These are phyloP conservation scores for Ptycholaimellus sp. DNA, from an alignment of 2,888 invertebrate species.

Conservation along the genomic window DNA sequence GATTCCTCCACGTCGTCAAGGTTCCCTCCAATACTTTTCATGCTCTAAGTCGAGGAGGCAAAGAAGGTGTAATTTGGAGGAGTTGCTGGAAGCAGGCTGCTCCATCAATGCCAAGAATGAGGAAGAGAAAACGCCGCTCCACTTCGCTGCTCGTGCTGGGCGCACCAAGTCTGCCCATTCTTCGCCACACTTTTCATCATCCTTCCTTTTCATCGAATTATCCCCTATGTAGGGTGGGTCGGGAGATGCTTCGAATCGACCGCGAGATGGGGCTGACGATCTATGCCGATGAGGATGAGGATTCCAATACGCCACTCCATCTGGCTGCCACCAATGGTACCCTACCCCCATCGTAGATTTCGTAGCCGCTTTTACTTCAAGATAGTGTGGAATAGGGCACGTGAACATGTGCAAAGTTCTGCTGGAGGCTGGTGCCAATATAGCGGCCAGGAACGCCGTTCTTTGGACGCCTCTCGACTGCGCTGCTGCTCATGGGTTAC, in stretches of 20 bases:
- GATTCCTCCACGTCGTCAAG: conserved; percentile 11
- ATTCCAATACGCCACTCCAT: conserved; percentile 30
- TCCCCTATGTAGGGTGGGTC: too few species aligned
- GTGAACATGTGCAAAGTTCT: too few species aligned
- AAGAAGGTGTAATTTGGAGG: too few species aligned
- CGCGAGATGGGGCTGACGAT: too few species aligned
- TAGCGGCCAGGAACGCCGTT: conserved; percentile 29
- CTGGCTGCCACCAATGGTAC: conserved; percentile 25
- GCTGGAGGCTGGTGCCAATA: conserved; percentile 28
- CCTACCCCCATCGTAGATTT: neutral
- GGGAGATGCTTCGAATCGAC: conserved; percentile 23
- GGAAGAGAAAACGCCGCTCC: conserved; percentile 30
- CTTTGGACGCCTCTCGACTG: conserved; percentile 32
- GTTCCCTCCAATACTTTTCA: too few species aligned
- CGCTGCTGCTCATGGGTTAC: conserved; percentile 28
- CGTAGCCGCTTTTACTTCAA: neutral
- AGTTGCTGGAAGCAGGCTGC: too few species aligned
- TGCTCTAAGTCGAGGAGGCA: too few species aligned
- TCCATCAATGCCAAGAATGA: conserved; percentile 30
- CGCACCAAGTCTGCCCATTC: too few species aligned
- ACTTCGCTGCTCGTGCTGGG: conserved; percentile 29
- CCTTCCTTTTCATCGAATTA: too few species aligned
- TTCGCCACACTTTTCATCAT: too few species aligned
- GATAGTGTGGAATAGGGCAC: too few species aligned
- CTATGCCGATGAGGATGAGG: conserved; percentile 29